Evolutionary conservation across 2,888 invertebrate genomes (phyloP).

Genomic region (Tryphoninae sp.): DNA sequence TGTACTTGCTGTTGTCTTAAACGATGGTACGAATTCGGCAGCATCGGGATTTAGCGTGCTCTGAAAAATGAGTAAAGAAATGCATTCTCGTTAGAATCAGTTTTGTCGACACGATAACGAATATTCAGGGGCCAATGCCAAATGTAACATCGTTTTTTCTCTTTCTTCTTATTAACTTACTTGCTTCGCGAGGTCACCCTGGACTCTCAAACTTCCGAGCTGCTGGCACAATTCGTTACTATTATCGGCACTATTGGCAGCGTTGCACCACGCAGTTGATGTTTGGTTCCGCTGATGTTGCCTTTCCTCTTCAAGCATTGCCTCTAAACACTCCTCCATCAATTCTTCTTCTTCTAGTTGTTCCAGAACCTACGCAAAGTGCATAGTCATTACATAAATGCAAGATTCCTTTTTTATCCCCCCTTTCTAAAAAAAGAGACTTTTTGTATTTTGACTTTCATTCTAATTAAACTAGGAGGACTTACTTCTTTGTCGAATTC

Average conservation of each 20-base stretch:
- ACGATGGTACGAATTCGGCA: slow-evolving; percentile 90
- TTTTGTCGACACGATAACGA: neutral
- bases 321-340: slow-evolving; percentile 94
- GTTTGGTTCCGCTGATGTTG: slow-evolving; percentile 79
- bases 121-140: neutral
- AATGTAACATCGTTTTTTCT: neutral
- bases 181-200: slow-evolving; percentile 79
- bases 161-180: slow-evolving; percentile 65
- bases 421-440: no score
- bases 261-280: slow-evolving; percentile 78
- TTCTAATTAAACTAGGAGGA: neutral
- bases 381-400: slow-evolving; percentile 29
- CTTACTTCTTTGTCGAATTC: slow-evolving; percentile 94
- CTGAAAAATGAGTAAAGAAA: slow-evolving; percentile 81
- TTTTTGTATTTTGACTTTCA: no score
- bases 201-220: slow-evolving; percentile 76
- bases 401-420: no score
- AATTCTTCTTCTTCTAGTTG: slow-evolving; percentile 93
- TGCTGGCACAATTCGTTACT: slow-evolving; percentile 79
- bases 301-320: slow-evolving; percentile 89
- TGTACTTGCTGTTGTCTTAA: slow-evolving; percentile 74
- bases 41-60: slow-evolving; percentile 92
- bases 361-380: slow-evolving; percentile 87
- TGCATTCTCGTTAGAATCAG: neutral
- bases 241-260: slow-evolving; percentile 74